Evolutionary conservation across 1,140 invertebrate species (phyloP).

Genomic region (Zaprionus camerounensis): DNA sequence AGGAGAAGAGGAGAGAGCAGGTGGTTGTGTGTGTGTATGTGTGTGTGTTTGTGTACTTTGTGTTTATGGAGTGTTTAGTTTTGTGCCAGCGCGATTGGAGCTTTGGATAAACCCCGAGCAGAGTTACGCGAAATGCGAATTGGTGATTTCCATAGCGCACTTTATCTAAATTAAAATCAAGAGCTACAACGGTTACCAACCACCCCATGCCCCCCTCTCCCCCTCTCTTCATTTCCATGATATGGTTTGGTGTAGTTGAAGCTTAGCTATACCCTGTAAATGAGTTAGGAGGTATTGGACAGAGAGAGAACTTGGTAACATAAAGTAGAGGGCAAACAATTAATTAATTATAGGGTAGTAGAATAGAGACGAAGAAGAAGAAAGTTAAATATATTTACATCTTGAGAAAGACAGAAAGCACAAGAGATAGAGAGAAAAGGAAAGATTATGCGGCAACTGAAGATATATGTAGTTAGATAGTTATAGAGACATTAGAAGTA

Average conservation of each 20-base stretch:
- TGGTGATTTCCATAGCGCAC: constrained; percentile 74
- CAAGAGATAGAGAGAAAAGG: background rate
- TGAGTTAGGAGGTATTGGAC: background rate
- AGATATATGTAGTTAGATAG: too few relatives aligned
- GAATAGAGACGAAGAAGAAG: too few relatives aligned
- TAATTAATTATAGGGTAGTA: too few relatives aligned
- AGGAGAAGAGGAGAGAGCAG: too few relatives aligned
- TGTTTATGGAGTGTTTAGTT: constrained; percentile 81
- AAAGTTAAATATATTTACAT: too few relatives aligned
- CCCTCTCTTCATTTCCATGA: background rate
- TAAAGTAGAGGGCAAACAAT: too few relatives aligned
- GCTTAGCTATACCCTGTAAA: constrained; percentile 24
- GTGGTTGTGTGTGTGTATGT: background rate
- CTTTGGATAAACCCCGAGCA: constrained; percentile 54
- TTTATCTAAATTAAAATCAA: constrained; percentile 82
- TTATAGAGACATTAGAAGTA: too few relatives aligned
- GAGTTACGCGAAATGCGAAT: constrained; percentile 62
- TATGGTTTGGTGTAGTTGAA: background rate
- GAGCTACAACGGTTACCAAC: constrained; percentile 45
- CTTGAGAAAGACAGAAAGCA: background rate
- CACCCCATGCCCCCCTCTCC: background rate
- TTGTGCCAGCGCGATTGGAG: constrained; percentile 60
- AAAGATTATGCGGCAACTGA: too few relatives aligned
- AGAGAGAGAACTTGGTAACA: too few relatives aligned
- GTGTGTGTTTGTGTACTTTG: constrained; percentile 26